Evolutionary conservation across 30 jellyfish, hydroid and myxozoan species (phyloP).

Genomic region (Turritopsis rubra): DNA sequence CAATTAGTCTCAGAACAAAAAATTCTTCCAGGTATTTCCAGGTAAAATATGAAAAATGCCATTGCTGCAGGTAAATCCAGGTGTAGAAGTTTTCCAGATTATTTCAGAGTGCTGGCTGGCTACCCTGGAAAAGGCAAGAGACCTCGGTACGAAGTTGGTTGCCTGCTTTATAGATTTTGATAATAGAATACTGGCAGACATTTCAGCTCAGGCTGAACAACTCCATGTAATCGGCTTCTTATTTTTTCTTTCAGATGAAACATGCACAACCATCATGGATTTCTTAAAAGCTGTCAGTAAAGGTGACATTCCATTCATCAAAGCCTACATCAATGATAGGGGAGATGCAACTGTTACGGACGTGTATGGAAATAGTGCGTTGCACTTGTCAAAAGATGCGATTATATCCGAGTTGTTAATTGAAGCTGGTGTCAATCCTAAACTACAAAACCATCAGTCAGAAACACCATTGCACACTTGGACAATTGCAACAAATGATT

Average conservation of each 20-base stretch:
- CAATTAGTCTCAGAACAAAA: too few species aligned
- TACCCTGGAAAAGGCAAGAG: too few species aligned
- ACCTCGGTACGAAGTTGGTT: too few species aligned
- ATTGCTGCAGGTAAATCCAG: too few species aligned
- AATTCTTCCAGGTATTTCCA: too few species aligned
- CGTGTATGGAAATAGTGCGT: conserved; percentile 49
- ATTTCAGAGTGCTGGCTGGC: too few species aligned
- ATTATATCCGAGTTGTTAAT: conserved; percentile 33
- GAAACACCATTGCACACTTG: not conserved
- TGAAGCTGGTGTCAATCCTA: not conserved
- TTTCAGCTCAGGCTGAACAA: too few species aligned
- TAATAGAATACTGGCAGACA: too few species aligned
- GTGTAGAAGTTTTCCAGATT: too few species aligned
- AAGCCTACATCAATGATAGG: conserved; percentile 17
- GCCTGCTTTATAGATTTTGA: too few species aligned
- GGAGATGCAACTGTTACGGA: conserved; percentile 50
- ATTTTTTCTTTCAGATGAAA: not conserved
- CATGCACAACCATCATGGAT: too few species aligned
- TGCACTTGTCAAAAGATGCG: conserved; percentile 56
- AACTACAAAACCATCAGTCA: not conserved
- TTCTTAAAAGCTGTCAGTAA: not conserved
- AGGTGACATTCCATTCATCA: not conserved
- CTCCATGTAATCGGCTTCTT: not conserved
- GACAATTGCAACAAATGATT: not conserved
- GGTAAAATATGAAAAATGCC: too few species aligned